Conservation (phyloP, 1,140 invertebrate genomes). For the Temnothorax curvispinosus region DNA sequence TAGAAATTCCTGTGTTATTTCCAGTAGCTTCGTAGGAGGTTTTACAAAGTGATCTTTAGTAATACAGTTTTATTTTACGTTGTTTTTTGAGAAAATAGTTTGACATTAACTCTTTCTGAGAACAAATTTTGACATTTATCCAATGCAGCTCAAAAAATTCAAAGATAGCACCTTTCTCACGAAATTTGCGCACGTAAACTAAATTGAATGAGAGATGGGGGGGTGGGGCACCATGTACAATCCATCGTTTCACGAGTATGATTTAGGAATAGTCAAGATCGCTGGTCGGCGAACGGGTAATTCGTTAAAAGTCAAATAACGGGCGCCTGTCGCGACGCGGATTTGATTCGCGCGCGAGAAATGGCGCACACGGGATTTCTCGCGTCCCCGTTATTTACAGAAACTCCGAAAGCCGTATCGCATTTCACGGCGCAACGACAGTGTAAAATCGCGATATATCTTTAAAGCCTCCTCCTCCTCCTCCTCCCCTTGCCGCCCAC, state of each 20-base stretch:
- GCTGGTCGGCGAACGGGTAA: neutral
- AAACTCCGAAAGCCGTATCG: conserved; percentile 39
- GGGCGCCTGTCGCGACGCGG: conserved; percentile 10
- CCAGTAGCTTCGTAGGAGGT: neutral
- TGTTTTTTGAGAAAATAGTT: neutral
- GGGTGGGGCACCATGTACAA: neutral
- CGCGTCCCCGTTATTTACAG: conserved; percentile 25
- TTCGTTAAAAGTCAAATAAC: conserved; percentile 54
- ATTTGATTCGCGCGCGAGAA: conserved; percentile 41
- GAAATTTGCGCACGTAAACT: neutral
- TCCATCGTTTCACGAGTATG: conserved; percentile 14
- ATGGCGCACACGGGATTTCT: conserved; percentile 43
- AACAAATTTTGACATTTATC: neutral
- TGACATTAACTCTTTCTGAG: neutral
- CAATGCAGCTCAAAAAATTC: neutral
- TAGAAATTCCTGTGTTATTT: neutral
- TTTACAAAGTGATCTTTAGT: neutral
- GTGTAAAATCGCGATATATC: conserved; percentile 58
- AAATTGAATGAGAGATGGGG: neutral
- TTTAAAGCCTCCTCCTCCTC: neutral
- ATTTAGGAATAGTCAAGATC: conserved; percentile 37
- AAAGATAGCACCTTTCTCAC: neutral
- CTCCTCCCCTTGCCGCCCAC: too few species aligned
- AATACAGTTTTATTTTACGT: neutral
- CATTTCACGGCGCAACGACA: conserved; percentile 31